A percentile compares a stretch with the other conserved stretches of the same genome.
Conservation (phyloP, 2,113 vertebrate genomes). For the Ivindomyrus marchei region DNA sequence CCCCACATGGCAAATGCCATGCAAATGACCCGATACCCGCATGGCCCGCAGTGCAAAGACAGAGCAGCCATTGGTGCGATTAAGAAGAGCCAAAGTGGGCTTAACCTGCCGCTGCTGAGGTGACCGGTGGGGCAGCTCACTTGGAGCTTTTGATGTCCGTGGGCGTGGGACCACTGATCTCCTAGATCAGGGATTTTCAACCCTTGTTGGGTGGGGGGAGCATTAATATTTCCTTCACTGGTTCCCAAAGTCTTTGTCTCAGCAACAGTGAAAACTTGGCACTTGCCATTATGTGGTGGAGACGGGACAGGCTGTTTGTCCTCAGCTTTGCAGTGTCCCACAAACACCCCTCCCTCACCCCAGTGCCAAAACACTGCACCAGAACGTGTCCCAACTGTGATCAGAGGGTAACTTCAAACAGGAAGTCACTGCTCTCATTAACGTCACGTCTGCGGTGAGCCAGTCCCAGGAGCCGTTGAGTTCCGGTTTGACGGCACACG, state of each 20-base stretch:
- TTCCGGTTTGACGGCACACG: neutral
- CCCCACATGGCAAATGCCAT: neutral
- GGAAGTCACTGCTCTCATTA: neutral
- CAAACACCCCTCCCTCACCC: neutral
- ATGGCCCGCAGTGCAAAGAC: neutral
- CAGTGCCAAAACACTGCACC: neutral
- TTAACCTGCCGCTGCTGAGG: neutral
- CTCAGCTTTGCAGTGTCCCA: neutral
- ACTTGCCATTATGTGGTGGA: neutral
- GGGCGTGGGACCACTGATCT: neutral
- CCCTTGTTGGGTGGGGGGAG: neutral
- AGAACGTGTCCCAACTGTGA: neutral
- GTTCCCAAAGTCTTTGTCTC: neutral
- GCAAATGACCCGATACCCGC: neutral
- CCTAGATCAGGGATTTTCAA: neutral
- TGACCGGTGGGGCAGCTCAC: neutral
- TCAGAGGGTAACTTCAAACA: neutral
- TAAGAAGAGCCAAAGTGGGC: neutral
- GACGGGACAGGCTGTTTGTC: neutral
- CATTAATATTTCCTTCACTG: neutral
- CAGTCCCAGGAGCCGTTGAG: neutral
- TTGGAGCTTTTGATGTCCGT: neutral
- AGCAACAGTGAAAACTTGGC: neutral
- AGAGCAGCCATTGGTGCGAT: neutral
- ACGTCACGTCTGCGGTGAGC: neutral